phyloP scores from a whole-genome alignment of 30 jellyfish, hydroid and myxozoan genomes.

The Cassiopea xamachana region DNA sequence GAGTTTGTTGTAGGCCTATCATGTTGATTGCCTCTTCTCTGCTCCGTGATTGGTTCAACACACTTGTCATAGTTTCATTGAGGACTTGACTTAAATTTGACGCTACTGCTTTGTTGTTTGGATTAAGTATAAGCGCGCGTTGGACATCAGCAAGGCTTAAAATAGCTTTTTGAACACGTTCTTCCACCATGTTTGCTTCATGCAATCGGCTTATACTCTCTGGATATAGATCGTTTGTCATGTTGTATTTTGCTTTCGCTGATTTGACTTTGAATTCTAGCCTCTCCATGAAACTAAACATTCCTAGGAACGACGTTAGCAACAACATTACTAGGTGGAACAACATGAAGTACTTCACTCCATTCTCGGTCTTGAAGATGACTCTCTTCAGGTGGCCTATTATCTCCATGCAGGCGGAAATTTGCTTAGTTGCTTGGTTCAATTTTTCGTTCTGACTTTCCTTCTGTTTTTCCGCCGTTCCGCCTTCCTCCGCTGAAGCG shows the following conservation, averaged over 20 bases:
- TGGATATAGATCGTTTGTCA: not conserved
- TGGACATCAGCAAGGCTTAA: not conserved
- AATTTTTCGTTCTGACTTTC: not conserved
- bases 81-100: not conserved
- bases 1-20: not conserved
- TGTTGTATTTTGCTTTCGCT: not conserved
- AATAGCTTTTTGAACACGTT: not conserved
- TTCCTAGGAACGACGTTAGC: constrained; percentile 5
- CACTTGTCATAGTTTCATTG: constrained; percentile 9
- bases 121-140: not conserved
- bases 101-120: not conserved
- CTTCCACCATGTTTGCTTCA: not conserved
- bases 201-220: not conserved
- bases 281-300: constrained; percentile 26
- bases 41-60: not conserved
- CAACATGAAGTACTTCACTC: constrained; percentile 19
- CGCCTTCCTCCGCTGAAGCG: not conserved
- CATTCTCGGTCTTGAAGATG: constrained; percentile 10
- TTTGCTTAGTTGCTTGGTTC: too few relatives aligned
- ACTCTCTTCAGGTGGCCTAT: not conserved
- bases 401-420: not conserved
- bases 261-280: constrained; percentile 4
- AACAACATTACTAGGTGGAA: constrained; percentile 12
- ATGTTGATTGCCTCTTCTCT: not conserved
- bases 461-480: not conserved